A percentile compares a stretch with the other conserved stretches of the same genome.
Conservation (phyloP, 2,797 vertebrate species). For the Smutsia temminckii region DNA sequence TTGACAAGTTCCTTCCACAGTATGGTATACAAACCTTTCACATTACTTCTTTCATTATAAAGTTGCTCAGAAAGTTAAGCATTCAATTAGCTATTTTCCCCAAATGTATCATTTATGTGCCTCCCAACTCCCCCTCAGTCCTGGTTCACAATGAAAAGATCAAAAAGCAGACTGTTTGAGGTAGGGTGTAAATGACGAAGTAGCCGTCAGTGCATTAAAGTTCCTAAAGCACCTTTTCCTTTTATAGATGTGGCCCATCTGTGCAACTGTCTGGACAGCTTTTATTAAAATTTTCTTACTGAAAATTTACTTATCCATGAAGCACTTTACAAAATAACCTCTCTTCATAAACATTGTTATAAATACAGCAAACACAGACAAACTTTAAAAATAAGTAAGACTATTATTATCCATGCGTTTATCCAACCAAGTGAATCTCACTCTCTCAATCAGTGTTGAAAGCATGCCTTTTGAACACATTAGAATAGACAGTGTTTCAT, state of each 20-base stretch:
- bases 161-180: not conserved
- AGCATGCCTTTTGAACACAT: conserved; percentile 33
- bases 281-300: conserved; percentile 63
- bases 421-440: conserved; percentile 22
- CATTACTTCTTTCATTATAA: not conserved
- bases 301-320: conserved; percentile 55
- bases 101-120: not conserved
- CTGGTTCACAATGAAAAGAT: not conserved
- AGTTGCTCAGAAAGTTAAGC: not conserved
- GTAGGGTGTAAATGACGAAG: not conserved
- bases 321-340: conserved; percentile 59
- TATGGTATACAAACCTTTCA: not conserved
- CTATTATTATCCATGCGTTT: conserved; percentile 67
- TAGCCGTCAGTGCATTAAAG: not conserved
- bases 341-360: conserved; percentile 52
- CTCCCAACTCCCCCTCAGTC: not conserved
- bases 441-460: conserved; percentile 35
- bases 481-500: conserved; percentile 21
- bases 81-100: not conserved
- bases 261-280: conserved; percentile 15
- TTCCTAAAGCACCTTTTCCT: not conserved
- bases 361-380: conserved; percentile 52
- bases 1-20: not conserved
- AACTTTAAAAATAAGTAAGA: conserved; percentile 56
- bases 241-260: conserved; percentile 38